A percentile compares a stretch with the other conserved stretches of the same genome.
Conservation (phyloP, 2,888 invertebrate species). For the Agrotis puta region DNA sequence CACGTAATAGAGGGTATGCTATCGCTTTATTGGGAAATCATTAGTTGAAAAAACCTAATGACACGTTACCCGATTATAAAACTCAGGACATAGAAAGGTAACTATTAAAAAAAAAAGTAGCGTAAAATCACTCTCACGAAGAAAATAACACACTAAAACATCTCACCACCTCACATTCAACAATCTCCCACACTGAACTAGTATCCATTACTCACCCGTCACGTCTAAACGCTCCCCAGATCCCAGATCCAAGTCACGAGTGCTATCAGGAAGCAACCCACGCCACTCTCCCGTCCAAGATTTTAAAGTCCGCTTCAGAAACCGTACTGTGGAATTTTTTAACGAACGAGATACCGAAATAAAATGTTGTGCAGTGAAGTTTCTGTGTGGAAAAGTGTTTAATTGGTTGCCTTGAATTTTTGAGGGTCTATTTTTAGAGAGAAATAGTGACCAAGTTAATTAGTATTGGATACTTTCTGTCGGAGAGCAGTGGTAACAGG, state of each 20-base stretch:
- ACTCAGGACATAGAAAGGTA: background rate
- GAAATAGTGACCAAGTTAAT: too few relatives aligned
- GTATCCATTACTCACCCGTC: constrained; percentile 14
- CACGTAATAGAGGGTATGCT: too few relatives aligned
- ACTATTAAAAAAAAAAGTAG: too few relatives aligned
- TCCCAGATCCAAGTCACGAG: constrained; percentile 73
- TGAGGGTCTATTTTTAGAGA: background rate
- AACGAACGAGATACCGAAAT: constrained; percentile 61
- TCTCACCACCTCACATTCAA: background rate
- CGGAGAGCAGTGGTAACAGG: too few relatives aligned
- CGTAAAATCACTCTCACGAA: background rate
- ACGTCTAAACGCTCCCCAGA: constrained; percentile 57
- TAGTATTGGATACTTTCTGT: too few relatives aligned
- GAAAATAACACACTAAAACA: background rate
- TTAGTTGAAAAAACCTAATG: too few relatives aligned
- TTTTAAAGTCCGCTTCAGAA: constrained; percentile 69
- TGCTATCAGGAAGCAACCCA: constrained; percentile 69
- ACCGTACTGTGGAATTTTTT: constrained; percentile 64
- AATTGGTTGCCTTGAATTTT: background rate
- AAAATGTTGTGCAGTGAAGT: background rate
- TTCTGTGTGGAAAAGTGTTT: background rate
- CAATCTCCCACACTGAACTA: background rate
- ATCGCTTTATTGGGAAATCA: too few relatives aligned
- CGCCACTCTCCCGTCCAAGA: constrained; percentile 66
- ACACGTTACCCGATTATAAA: too few relatives aligned